Evolutionary conservation across 2,113 vertebrate species (phyloP).

Genomic region (Cinclus mexicanus): DNA sequence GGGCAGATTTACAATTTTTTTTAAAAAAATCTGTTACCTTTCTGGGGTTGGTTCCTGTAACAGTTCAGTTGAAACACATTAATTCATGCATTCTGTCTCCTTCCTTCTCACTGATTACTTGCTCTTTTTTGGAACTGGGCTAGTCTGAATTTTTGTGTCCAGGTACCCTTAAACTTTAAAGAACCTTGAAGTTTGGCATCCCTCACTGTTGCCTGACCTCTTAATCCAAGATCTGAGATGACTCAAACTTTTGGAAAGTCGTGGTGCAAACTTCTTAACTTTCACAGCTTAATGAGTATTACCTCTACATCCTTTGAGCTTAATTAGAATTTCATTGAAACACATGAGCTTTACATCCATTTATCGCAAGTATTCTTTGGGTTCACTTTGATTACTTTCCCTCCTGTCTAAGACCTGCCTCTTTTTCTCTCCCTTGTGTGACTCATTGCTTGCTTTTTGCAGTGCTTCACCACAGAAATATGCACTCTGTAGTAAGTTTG

Average conservation of each 20-base stretch:
- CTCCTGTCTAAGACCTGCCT: neutral
- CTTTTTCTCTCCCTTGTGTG: neutral
- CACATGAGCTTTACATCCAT: accelerated
- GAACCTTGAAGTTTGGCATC: neutral
- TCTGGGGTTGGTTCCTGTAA: neutral
- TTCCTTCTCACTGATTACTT: neutral
- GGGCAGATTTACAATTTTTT: neutral
- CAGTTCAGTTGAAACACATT: neutral
- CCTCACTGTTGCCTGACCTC: neutral
- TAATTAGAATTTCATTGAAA: neutral
- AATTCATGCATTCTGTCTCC: neutral
- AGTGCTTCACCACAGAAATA: neutral
- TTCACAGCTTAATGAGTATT: neutral
- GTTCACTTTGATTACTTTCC: neutral
- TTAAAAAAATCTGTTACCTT: neutral
- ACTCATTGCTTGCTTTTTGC: neutral
- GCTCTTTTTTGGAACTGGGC: neutral
- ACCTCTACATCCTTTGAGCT: neutral
- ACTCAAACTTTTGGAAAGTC: neutral
- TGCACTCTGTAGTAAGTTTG: neutral
- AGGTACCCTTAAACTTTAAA: neutral
- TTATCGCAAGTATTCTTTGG: neutral
- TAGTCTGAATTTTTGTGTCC: neutral
- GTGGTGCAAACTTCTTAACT: neutral
- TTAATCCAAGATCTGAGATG: neutral